Conservation (phyloP, 2,888 invertebrate genomes). For the Terebella lapidaria region DNA sequence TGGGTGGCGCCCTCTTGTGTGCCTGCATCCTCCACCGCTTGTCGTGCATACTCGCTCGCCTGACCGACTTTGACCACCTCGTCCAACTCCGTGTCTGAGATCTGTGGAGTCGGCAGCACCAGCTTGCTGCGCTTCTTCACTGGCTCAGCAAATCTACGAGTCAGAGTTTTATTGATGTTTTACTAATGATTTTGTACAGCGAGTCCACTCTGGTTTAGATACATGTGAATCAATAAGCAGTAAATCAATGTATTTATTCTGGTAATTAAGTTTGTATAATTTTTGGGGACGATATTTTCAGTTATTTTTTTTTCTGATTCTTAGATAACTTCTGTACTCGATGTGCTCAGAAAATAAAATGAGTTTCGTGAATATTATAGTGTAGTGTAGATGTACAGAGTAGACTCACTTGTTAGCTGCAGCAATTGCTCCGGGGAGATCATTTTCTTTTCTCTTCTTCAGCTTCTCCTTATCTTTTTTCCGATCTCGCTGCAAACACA, state of each 20-base stretch:
- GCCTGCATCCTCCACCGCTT: constrained; percentile 76
- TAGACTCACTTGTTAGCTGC: constrained; percentile 48
- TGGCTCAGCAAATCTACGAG: constrained; percentile 63
- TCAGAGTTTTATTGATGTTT: too few relatives aligned
- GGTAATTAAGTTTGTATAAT: too few relatives aligned
- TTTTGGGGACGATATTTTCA: too few relatives aligned
- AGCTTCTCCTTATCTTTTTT: constrained; percentile 92
- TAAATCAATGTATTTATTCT: too few relatives aligned
- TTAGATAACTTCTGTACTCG: too few relatives aligned
- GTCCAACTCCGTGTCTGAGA: constrained; percentile 73
- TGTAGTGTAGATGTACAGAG: too few relatives aligned
- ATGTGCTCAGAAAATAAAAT: too few relatives aligned
- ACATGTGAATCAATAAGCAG: too few relatives aligned
- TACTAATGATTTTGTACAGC: too few relatives aligned
- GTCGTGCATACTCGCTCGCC: constrained; percentile 59
- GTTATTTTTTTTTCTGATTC: too few relatives aligned
- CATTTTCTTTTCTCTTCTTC: constrained; percentile 92
- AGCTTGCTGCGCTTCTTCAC: constrained; percentile 89
- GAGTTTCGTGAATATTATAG: too few relatives aligned
- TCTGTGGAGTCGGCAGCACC: constrained; percentile 93
- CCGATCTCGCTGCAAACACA: constrained; percentile 67
- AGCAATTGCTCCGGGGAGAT: constrained; percentile 81
- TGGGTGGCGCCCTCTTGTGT: constrained; percentile 70
- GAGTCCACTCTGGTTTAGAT: too few relatives aligned
- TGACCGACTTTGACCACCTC: constrained; percentile 62